Base-by-base conservation (phyloP, 2,888 invertebrate species). In the Callyntrura guangdongensis region DNA sequence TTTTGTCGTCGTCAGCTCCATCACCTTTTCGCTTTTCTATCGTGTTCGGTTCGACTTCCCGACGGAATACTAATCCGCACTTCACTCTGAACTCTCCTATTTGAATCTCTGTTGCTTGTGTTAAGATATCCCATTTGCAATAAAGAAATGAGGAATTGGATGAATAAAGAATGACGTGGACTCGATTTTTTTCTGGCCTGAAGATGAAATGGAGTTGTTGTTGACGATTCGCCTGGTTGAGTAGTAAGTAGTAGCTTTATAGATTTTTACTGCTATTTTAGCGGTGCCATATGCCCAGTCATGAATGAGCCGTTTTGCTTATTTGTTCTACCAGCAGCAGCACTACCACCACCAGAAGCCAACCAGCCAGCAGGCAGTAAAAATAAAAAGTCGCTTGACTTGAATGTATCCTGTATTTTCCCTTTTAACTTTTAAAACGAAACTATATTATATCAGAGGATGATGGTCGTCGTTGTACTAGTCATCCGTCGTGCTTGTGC, bases 231-330 rank as follows among this genome's bases (percentile, higher is more conserved):
- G 67, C 69, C 84, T 25, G 64, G 84, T 84, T 84, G 17, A 69
- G 69, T 64, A n/a, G 25, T 25, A 64, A 59, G n/a, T 6, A 36
- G 59, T 69, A n/a, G 20, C 36, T n/a, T 22, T 22, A 77, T 20
- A 77, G 22, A 49, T 45, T 17, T 72, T 17, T 74, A 6, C 9
- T 53, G 17, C 77, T 77, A 56, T 77, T 77, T 77, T 77, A 53
- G 77, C 53, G 77, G 11, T 77, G 45, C 89, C 89, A 89, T 89
- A 89, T 89, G 89, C 89, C 89, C 84, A 89, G 89, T 84, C 89
- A 89, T 89, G 89, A 89, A 89, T 83, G 74, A 61, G 67, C 49
- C 36, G 36, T 77, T 81, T 84, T 77, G 89, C 79, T 89, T 89
- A 89, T 89, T 89, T 89, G 89, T 89, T 69, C 61, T 79, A 53